Evolutionary conservation across 2,113 vertebrate genomes (phyloP), one percentile per base, ranked within the genome.

Genomic region (Tetraodon nigroviridis): DNA sequence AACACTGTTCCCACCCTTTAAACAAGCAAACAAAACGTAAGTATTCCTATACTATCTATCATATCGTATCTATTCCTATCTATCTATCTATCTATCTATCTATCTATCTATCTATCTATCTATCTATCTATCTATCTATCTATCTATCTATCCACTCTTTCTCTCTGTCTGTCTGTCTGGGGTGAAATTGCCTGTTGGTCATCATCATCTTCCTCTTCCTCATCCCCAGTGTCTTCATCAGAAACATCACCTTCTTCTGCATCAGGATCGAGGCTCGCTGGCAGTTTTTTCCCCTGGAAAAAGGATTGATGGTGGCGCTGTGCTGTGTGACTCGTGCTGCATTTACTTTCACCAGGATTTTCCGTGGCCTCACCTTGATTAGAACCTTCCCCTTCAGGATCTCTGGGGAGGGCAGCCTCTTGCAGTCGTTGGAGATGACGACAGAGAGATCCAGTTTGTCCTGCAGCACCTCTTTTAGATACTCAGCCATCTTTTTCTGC

Each of bases 401-500:
- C 71, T 95, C 93, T 0, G 96, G 96, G 1, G 95, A 96, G 13
- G 96, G 96, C 64, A 97, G 88, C 49, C 62, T 84, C 64, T 89
- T 89, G 51, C 84, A 82, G 41, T 99, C 95, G 2, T 92, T 90
- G 0, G 20, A 60, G 48, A 86, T 88, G 75, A 98, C 81, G 0
- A 75, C 84, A 0, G 94, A 93, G 62, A 99, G 83, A 73, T 98
- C 94, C 83, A 99, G 83, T 77, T 98, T 97, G 76, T 98, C 95
- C 53, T 95, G 93, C 1, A 99, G 86, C 52, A 99, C 93, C 64
- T 94, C 94, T 0, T 12, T 91, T 4, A 99, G 89, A 32, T 94
- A 94, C 70, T 92, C 90, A 6, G 96, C 96, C 95, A 98, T 98
- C 84, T 94, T 96, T 67, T 95, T 96, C 84, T 98, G 96, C 87